A percentile compares a stretch with the other conserved stretches of the same genome.
These are phyloP conservation scores for Phenacoccus solenopsis DNA, from an alignment of 1,140 invertebrate genomes.

Conservation along the genomic window DNA sequence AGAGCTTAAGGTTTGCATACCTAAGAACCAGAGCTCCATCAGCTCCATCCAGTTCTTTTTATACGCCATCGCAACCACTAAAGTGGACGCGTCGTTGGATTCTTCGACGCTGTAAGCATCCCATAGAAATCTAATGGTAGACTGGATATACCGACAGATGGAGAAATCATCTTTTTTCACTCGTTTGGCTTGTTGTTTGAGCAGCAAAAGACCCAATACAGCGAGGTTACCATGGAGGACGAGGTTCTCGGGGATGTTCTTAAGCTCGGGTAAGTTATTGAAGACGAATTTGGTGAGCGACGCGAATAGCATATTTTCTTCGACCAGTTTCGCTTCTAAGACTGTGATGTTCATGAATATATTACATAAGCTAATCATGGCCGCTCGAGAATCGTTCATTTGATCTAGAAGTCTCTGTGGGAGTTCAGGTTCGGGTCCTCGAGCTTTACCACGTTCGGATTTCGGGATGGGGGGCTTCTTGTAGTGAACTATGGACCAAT, in stretches of 20 bases:
- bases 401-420: conserved; percentile 57
- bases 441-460: conserved; percentile 56
- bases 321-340: conserved; percentile 65
- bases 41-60: conserved; percentile 78
- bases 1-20: conserved; percentile 79
- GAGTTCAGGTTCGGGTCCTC: conserved; percentile 57
- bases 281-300: conserved; percentile 74
- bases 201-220: conserved; percentile 63
- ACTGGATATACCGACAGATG: conserved; percentile 73
- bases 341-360: conserved; percentile 87
- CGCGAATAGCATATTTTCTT: conserved; percentile 59
- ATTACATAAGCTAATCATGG: conserved; percentile 77
- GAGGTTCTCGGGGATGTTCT: conserved; percentile 67
- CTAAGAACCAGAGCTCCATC: conserved; percentile 82
- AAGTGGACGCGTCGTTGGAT: conserved; percentile 59
- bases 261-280: conserved; percentile 69
- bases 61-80: conserved; percentile 72
- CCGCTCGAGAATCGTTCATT: conserved; percentile 65
- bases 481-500: conserved; percentile 75
- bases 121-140: conserved; percentile 79
- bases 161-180: conserved; percentile 77
- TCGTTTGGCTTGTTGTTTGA: conserved; percentile 68
- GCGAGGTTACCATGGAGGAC: conserved; percentile 72
- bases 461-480: conserved; percentile 66
- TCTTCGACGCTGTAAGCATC: conserved; percentile 82